Base-by-base conservation (phyloP, 2,888 invertebrate genomes). In the Acleris sparsana region DNA sequence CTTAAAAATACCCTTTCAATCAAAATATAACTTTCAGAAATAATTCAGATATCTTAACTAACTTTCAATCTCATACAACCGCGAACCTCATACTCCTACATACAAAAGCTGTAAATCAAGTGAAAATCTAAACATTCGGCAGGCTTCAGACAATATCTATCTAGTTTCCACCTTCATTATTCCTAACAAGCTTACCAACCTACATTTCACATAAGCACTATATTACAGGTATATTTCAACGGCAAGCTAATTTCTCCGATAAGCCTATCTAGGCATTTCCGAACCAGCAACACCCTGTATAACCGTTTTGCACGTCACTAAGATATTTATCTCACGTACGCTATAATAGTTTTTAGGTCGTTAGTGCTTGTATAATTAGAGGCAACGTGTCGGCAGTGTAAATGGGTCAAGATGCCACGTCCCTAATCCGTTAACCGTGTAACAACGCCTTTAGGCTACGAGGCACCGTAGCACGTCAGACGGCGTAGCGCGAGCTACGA, bases 401-500 rank as follows among this genome's bases (percentile, higher is more conserved):
- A 86, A 78, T 85, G 80, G 86, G 87, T 86, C 86, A 86, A 86
- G 86, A 84, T 78, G 80, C 76, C 79, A 72, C 82, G 83, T 83
- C 77, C 77, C 76, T 80, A 83, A 85, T 85, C 82, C 79, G 79
- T 82, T 83, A 79, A 85, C 49, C 33, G 79, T 74, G 73, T 84
- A 82, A 82, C 81, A 78, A 77, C 80, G 82, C 82, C 85, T 80
- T 77, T 72, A 78, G 82, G 86, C 84, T 82, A 82, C 74, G 77
- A 13, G 13, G 39, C 39, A 39, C 68, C 71, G 74, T 72, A 72
- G 69, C 70, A 68, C 62, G 70, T 69, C 69, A 70, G 51, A 65
- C 55, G 63, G 62, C 76, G 76, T 79, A 80, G 76, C 72, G 57
- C 56, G 33, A 18, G 58, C 62, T 56, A 61, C 61, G 65, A 56